phyloP scores from a whole-genome alignment of 2,888 invertebrate genomes.

The Coelinius sp. region DNA sequence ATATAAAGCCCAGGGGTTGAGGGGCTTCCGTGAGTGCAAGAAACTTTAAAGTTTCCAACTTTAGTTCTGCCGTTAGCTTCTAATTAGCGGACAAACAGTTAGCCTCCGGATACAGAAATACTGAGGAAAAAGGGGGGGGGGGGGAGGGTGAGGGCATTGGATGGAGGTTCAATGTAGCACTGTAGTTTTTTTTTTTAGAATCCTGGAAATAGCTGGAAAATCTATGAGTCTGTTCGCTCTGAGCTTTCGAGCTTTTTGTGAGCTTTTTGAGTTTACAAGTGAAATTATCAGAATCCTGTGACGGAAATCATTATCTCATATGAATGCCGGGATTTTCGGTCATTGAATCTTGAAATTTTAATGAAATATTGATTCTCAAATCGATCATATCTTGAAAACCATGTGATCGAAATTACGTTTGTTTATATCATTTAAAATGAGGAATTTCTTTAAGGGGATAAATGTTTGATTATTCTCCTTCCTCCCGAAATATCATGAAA shows the following conservation, averaged over 20 bases:
- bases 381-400: neutral
- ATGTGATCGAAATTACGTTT: neutral
- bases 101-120: constrained; percentile 60
- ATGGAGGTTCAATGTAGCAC: neutral
- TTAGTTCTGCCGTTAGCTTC: constrained; percentile 68
- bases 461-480: neutral
- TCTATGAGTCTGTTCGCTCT: too few species aligned
- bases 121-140: constrained; percentile 32
- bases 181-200: too few species aligned
- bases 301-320: too few species aligned
- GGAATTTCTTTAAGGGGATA: neutral
- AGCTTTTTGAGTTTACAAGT: too few species aligned
- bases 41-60: constrained; percentile 69
- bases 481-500: neutral
- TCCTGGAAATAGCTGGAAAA: too few species aligned
- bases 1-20: constrained; percentile 39
- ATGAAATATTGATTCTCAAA: neutral
- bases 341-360: neutral
- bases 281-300: too few species aligned
- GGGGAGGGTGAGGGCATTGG: neutral
- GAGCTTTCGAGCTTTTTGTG: too few species aligned
- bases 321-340: too few species aligned
- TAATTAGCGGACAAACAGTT: constrained; percentile 70
- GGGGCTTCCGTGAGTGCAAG: constrained; percentile 59
- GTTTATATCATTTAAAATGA: neutral